Evolutionary conservation across 1,140 invertebrate genomes (phyloP).

Genomic region (Galleria mellonella): DNA sequence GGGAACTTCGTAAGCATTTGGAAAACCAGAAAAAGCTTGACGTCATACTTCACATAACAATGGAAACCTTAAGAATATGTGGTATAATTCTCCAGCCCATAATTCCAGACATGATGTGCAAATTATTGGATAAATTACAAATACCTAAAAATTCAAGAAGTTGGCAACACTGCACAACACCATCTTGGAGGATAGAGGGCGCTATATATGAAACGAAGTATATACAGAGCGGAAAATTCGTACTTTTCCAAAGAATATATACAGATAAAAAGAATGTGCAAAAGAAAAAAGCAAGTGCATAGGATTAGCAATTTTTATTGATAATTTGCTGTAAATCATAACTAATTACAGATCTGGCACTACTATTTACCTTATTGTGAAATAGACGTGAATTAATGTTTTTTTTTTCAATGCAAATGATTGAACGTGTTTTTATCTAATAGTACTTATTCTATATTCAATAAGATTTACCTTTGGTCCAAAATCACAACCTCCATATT

Average conservation of each 20-base stretch:
- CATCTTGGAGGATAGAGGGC: slow-evolving; percentile 44
- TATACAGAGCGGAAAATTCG: slow-evolving; percentile 53
- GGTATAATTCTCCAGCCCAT: slow-evolving; percentile 89
- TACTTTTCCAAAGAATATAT: slow-evolving; percentile 55
- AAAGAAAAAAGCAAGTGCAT: slow-evolving; percentile 35
- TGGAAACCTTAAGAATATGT: slow-evolving; percentile 88
- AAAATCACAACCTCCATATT: no score
- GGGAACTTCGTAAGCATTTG: slow-evolving; percentile 80
- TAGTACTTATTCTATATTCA: no score
- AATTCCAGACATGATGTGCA: slow-evolving; percentile 81
- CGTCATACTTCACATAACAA: slow-evolving; percentile 84
- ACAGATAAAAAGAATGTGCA: slow-evolving; percentile 37
- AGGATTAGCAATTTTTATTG: not conserved
- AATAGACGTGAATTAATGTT: no score
- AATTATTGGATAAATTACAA: slow-evolving; percentile 81
- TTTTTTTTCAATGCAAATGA: no score
- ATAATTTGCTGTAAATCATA: no score
- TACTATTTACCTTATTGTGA: no score
- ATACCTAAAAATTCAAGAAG: slow-evolving; percentile 52
- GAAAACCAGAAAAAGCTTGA: slow-evolving; percentile 76
- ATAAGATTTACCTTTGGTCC: no score
- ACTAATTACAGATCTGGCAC: no score
- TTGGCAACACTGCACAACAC: slow-evolving; percentile 44
- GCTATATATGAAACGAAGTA: slow-evolving; percentile 49
- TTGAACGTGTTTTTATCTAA: no score